Conservation (phyloP, 2,888 invertebrate genomes). For the Plebejus argus region DNA sequence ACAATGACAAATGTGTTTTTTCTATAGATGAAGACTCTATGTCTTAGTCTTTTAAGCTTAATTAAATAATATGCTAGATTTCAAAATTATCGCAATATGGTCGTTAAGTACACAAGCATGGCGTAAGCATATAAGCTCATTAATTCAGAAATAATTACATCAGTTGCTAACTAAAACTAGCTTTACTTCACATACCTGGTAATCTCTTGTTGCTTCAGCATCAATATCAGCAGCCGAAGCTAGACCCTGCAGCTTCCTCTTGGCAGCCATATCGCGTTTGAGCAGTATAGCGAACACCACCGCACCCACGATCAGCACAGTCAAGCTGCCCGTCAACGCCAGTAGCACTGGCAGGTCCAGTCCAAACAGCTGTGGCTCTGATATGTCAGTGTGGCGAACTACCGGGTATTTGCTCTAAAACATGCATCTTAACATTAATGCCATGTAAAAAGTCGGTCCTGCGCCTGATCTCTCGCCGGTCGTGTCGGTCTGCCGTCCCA, state of each 20-base stretch:
- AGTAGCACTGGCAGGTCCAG: slow-evolving; percentile 63
- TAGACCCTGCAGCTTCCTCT: slow-evolving; percentile 91
- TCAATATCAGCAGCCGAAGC: slow-evolving; percentile 83
- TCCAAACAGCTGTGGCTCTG: slow-evolving; percentile 56
- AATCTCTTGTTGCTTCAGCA: slow-evolving; percentile 94
- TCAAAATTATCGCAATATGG: not conserved
- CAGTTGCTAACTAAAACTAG: not conserved
- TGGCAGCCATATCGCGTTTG: slow-evolving; percentile 87
- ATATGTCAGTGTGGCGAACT: slow-evolving; percentile 54
- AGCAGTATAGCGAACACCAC: slow-evolving; percentile 80
- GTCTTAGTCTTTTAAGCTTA: not conserved
- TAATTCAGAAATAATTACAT: not conserved
- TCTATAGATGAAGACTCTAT: not conserved
- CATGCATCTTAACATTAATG: too few relatives aligned
- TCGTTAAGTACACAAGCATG: not conserved
- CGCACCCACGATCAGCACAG: slow-evolving; percentile 65
- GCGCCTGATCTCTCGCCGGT: too few relatives aligned
- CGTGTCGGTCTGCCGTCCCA: too few relatives aligned
- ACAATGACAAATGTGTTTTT: not conserved
- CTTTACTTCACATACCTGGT: slow-evolving; percentile 82
- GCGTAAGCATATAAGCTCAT: not conserved
- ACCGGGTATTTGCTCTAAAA: slow-evolving; percentile 67
- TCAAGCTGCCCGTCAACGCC: slow-evolving; percentile 64
- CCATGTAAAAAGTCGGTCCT: too few relatives aligned
- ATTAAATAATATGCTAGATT: not conserved